These are phyloP conservation scores for Myrmophylax atrothorax DNA, from an alignment of 2,113 vertebrate species.

Conservation along the genomic window DNA sequence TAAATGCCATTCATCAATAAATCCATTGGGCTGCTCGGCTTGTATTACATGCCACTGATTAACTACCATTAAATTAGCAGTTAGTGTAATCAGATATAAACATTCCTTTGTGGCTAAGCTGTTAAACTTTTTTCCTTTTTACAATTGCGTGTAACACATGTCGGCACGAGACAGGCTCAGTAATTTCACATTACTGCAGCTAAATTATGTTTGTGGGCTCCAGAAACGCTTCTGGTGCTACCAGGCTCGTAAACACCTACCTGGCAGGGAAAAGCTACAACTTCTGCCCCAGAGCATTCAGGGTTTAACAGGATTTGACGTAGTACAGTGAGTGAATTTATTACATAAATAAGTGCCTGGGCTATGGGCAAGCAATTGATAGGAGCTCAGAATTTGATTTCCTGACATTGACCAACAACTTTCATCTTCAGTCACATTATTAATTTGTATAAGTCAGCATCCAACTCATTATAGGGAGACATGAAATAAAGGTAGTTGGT, in stretches of 20 bases:
- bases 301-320: background rate
- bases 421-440: background rate
- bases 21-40: slow-evolving; percentile 49
- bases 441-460: background rate
- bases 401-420: background rate
- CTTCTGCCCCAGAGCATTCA: background rate
- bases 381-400: background rate
- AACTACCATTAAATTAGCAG: slow-evolving; percentile 75
- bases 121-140: slow-evolving; percentile 65
- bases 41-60: slow-evolving; percentile 66
- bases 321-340: slow-evolving; percentile 24
- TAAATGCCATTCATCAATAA: slow-evolving; percentile 62
- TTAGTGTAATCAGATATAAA: slow-evolving; percentile 74
- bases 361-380: background rate
- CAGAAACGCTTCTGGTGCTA: slow-evolving; percentile 71
- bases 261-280: slow-evolving; percentile 59
- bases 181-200: slow-evolving; percentile 64
- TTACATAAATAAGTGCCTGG: background rate
- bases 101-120: slow-evolving; percentile 74
- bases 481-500: background rate
- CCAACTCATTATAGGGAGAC: background rate
- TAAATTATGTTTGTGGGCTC: slow-evolving; percentile 75
- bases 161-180: slow-evolving; percentile 57
- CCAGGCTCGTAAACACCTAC: slow-evolving; percentile 72
- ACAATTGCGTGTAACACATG: slow-evolving; percentile 61